These are phyloP conservation scores for Mormyrus lacerda DNA, from an alignment of 2,113 vertebrate genomes.

Conservation along the genomic window DNA sequence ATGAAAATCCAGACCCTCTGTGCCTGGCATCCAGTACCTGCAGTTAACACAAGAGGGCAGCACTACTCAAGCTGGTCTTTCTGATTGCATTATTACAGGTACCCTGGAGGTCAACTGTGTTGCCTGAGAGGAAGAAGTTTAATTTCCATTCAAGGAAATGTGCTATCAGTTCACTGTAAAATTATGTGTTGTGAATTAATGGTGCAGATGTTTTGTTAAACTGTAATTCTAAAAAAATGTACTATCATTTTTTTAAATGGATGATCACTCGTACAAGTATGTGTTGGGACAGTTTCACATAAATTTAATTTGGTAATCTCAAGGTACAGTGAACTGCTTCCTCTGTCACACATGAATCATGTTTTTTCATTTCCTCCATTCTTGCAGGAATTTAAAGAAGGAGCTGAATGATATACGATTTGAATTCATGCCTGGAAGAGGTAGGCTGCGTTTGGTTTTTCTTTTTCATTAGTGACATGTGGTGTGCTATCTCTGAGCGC, in stretches of 20 bases:
- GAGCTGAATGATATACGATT: slow-evolving; percentile 97
- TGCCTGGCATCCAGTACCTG: background rate
- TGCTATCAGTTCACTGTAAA: background rate
- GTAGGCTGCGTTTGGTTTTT: slow-evolving; percentile 50
- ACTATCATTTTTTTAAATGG: background rate
- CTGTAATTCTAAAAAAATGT: background rate
- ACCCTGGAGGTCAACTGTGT: background rate
- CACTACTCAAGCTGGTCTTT: background rate
- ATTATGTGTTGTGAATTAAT: background rate
- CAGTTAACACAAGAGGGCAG: slow-evolving; percentile 8
- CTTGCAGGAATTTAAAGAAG: slow-evolving; percentile 88
- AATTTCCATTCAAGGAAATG: background rate
- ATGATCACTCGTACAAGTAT: background rate
- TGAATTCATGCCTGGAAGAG: slow-evolving; percentile 96
- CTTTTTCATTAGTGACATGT: background rate
- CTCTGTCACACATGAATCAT: background rate
- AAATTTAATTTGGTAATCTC: background rate
- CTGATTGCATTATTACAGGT: background rate
- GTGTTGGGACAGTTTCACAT: background rate
- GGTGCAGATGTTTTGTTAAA: background rate
- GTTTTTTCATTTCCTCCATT: slow-evolving; percentile 27
- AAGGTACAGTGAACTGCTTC: background rate
- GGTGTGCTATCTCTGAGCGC: background rate
- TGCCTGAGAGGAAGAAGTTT: background rate
- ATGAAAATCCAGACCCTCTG: background rate